These are phyloP conservation scores for Thymelicus sylvestris DNA, from an alignment of 2,888 invertebrate species.

Conservation along the genomic window DNA sequence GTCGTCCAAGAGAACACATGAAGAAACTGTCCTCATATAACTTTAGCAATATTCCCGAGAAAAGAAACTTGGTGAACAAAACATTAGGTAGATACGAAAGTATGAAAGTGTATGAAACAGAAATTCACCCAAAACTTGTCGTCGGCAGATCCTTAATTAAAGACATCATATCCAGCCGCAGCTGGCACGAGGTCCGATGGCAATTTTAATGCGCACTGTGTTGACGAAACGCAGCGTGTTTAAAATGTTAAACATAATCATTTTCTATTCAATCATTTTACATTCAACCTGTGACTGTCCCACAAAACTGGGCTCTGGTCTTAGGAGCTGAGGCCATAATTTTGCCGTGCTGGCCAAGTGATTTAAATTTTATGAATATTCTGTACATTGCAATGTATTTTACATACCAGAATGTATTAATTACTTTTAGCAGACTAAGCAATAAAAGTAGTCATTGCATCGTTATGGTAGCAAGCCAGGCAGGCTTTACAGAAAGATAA, in stretches of 20 bases:
- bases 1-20: slow-evolving; percentile 15
- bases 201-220: slow-evolving; percentile 5
- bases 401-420: no score
- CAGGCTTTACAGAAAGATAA: no score
- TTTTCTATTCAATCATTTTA: no score
- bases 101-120: slow-evolving; percentile 37
- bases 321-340: background rate
- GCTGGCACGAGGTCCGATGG: slow-evolving; percentile 43
- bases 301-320: no score
- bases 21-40: slow-evolving; percentile 12
- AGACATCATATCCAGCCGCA: slow-evolving; percentile 54
- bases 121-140: slow-evolving; percentile 32
- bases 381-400: no score
- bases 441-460: no score
- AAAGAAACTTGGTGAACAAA: slow-evolving; percentile 27
- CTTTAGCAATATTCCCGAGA: slow-evolving; percentile 26
- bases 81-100: slow-evolving; percentile 31
- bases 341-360: no score
- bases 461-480: no score
- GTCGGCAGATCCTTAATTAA: slow-evolving; percentile 54
- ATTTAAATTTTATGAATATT: no score
- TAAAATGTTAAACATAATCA: no score
- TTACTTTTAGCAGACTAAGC: no score
- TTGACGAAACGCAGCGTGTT: background rate
- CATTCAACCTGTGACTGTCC: no score